phyloP scores from a whole-genome alignment of 2,797 vertebrate species.

The Xenops minutus region DNA sequence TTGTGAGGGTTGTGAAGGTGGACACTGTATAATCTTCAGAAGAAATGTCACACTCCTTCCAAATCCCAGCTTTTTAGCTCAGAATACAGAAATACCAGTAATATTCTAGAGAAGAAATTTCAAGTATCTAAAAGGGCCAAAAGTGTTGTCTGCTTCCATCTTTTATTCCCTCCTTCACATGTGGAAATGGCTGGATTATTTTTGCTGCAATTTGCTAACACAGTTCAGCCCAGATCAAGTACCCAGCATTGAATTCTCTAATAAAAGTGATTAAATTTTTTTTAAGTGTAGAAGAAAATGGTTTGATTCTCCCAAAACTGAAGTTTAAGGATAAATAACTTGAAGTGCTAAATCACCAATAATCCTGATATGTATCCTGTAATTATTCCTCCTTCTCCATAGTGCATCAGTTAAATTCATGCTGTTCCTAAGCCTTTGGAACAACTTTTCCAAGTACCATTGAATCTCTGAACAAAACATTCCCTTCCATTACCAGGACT shows the following conservation, averaged over 20 bases:
- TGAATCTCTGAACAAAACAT: not conserved
- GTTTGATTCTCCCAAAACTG: not conserved
- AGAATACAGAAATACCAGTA: not conserved
- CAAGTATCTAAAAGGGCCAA: not conserved
- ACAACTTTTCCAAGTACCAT: not conserved
- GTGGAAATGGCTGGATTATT: not conserved
- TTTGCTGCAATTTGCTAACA: not conserved
- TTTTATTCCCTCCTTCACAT: not conserved
- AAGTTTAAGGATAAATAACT: not conserved
- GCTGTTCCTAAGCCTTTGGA: not conserved
- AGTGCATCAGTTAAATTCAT: not conserved
- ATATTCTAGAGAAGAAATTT: not conserved
- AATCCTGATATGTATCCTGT: not conserved
- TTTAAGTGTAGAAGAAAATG: not conserved
- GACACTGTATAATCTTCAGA: not conserved
- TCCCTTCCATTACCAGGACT: not conserved
- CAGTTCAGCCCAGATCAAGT: not conserved
- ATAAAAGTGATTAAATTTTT: not conserved
- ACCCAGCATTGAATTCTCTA: not conserved
- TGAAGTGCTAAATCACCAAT: not conserved
- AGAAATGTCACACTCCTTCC: not conserved
- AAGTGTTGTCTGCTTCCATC: not conserved
- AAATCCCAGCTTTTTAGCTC: not conserved
- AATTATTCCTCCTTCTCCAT: not conserved
- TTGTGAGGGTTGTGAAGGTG: not conserved